Evolutionary conservation across 2,113 vertebrate species (phyloP), one percentile per base, ranked within the genome.

Genomic region (Leucosticte australis): DNA sequence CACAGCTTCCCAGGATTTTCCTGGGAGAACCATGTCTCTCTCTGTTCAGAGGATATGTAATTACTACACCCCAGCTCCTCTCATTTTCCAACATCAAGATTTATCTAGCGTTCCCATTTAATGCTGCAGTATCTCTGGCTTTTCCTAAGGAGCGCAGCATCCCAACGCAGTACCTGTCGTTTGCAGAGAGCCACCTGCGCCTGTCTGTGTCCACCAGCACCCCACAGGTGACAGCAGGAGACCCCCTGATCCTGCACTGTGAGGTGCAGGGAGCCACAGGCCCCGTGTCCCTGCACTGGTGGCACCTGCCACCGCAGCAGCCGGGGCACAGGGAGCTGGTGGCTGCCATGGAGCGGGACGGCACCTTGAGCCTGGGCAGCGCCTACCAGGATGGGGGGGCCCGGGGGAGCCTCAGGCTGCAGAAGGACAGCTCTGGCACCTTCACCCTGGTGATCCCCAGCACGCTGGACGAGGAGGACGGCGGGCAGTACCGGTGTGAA

Each of bases 221-320:
- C 0, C 49, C 47, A 0, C 24, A 6, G 3, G 82, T 98, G 5
- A 78, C 77, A 1, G 98, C 97, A 30, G 98, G 98, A 23, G 97
- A 97, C 9, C 4, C 62, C 1, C 85, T 99, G 46, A 55, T 60
- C n/a, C 92, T 99, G 42, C 74, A 39, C 57, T 99, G 99, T 13
- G 53, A 95, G 70, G 98, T 98, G 26, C 87, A 37, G 4, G 98
- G 97, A 53, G 42, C 81, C 5, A 83, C 90, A 8, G 91, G 96
- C 60, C 96, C 85, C 5, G 89, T 99, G 30, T 98, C 98, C 0
- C 89, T 99, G 83, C 91, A 27, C 23, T 99, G 99, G 98, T 98
- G 98, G 97, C 97, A 95, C 60, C 71, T 83, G 76, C 93, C 94
- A 2, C 75, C 5, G 0, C 84, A 56, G 35, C 23, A 35, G 3